These are phyloP conservation scores for Sesia apiformis DNA, from an alignment of 2,888 invertebrate genomes.

Conservation along the genomic window DNA sequence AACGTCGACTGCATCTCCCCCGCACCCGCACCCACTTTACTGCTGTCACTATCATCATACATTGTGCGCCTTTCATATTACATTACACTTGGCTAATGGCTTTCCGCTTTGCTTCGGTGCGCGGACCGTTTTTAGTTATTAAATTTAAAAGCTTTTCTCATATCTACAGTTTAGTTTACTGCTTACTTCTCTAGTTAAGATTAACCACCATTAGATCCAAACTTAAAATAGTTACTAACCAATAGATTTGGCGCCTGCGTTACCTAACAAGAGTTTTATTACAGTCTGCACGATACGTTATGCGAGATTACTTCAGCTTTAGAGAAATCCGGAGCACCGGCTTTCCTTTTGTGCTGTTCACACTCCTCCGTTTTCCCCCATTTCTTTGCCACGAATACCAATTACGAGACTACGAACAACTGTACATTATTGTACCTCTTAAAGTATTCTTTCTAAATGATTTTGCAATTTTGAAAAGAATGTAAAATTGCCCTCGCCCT, in stretches of 20 bases:
- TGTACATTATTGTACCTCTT: not conserved
- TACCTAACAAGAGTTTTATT: conserved; percentile 14
- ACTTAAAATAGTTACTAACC: too few relatives aligned
- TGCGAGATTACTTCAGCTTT: conserved; percentile 39
- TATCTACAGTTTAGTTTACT: too few relatives aligned
- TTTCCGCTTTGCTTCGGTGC: not conserved
- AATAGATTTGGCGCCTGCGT: too few relatives aligned
- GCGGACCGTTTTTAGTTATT: too few relatives aligned
- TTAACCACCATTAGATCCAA: too few relatives aligned
- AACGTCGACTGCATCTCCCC: conserved; percentile 45
- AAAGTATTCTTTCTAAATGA: too few relatives aligned
- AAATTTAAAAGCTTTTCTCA: too few relatives aligned
- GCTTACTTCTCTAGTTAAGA: too few relatives aligned
- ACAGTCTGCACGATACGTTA: conserved; percentile 24
- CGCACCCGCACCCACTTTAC: conserved; percentile 21
- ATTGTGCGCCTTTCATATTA: not conserved
- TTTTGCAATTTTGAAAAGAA: too few relatives aligned
- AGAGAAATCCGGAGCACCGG: conserved; percentile 21
- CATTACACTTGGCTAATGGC: not conserved
- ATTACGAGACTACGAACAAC: conserved; percentile 23
- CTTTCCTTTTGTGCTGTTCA: conserved; percentile 38
- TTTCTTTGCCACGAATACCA: conserved; percentile 40
- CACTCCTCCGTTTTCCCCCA: conserved; percentile 35
- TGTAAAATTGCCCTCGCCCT: conserved; percentile 11
- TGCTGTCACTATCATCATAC: conserved; percentile 14